Base-by-base conservation (phyloP, 30 jellyfish, hydroid and myxozoan genomes). In the Aurelia sp. region DNA sequence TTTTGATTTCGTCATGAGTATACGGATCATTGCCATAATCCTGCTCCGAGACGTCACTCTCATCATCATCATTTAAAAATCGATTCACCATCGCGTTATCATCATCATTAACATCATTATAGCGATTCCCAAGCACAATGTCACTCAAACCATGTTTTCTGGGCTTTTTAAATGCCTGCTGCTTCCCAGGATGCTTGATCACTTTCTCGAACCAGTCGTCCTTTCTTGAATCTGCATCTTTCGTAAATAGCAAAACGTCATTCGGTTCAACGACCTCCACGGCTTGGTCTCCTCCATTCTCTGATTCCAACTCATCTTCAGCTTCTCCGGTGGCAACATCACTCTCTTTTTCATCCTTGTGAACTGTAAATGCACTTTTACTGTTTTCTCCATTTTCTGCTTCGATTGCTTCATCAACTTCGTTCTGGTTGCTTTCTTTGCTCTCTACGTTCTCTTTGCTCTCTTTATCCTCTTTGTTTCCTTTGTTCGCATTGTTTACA, bases 121-220 rank as follows among this genome's bases (percentile, higher is more conserved):
- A 33, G 59, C 79, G 12, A 21, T 40, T 44, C n/a, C 21, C 67
- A 5, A 27, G 48, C 20, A 18, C 61, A 13, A 30, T 19, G 15
- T 58, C 41, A 19, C 63, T 82, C 20, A n/a, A 61, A 22, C 20
- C 71, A 24, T 20, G 72, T 10, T 50, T 48, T 20, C 52, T 63
- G 18, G 22, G n/a, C 41, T 62, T 67, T 35, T 13, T 27, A 38
- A 47, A 58, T 27, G 64, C 50, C 31, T 70, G 19, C 40, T 53
- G 55, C 2, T 57, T 57, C 2, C 10, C 15, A 4, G 96, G 72
- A 21, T 72, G 61, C 52, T 69, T 63, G 24, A 77, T 61, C 13
- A 78, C 90, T 20, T 70, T 52, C 38, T 90, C 97, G 57, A 90
- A 90, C 97, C 97, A 90, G 76, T 90, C 97, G 20, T 80, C 93